Evolutionary conservation across 2,888 invertebrate species (phyloP).

Genomic region (Fragum whitleyi): DNA sequence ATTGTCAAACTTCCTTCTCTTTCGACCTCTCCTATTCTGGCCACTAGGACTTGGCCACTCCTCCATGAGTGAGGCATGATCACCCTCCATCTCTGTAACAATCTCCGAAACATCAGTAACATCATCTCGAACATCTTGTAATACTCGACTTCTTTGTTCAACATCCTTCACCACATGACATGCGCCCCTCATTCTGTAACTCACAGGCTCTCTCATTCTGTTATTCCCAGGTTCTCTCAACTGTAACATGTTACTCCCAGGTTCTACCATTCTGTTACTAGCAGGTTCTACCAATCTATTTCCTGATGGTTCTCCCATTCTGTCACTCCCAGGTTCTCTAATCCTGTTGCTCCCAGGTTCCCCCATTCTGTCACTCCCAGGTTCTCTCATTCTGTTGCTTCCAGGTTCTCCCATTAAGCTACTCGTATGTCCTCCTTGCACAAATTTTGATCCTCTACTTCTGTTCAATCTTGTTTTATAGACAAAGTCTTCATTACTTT

Average conservation of each 20-base stretch:
- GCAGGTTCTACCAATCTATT: not conserved
- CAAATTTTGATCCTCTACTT: not conserved
- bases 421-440: no score
- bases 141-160: not conserved
- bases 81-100: not conserved
- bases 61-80: conserved; percentile 3
- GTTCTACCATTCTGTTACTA: not conserved
- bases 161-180: not conserved
- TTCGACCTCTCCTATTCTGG: not conserved
- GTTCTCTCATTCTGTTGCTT: not conserved
- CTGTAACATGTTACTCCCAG: no score
- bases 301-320: no score
- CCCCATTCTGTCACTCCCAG: not conserved
- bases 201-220: not conserved
- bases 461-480: not conserved
- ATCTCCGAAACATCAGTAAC: not conserved
- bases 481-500: not conserved
- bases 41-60: conserved; percentile 15
- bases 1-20: not conserved
- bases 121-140: not conserved
- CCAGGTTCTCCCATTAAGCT: not conserved
- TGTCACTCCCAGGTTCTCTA: not conserved
- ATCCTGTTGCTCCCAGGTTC: no score
- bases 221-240: not conserved
- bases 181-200: not conserved